Evolutionary conservation across 1,140 invertebrate genomes (phyloP), one percentile per base, ranked within the genome.

Genomic region (Coenobita brevimanus): DNA sequence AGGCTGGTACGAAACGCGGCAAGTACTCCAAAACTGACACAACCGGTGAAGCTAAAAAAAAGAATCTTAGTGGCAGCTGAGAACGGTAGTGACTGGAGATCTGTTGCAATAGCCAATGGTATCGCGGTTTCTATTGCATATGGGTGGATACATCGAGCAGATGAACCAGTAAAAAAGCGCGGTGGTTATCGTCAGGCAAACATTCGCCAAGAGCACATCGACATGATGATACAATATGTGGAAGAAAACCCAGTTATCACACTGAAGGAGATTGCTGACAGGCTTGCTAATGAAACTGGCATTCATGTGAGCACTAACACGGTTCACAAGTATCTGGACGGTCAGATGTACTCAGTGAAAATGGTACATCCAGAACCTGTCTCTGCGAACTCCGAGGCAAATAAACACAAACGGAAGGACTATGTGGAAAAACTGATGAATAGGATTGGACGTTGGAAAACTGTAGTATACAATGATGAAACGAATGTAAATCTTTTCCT

Each of bases 391-490:
- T 80, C 46, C 3, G 27, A 82, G 30, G 33, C 30, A 82, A 69
- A 67, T 82, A 67, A 82, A 82, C 60, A 67, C 2, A 82, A 67
- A 38, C 13, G 62, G n/a, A 82, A 38, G 62, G 57, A 50, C 6
- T 50, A 62, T 62, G 24, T 67, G 24, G 41, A 57, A 21, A 36
- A 82, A 82, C 24, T 82, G 36, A 69, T 82, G 80, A 69, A 82
- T 15, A 82, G 80, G 62, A 82, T 46, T 82, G 80, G 80, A 82
- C 57, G 13, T 33, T 4, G 36, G 21, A 82, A 82, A 82, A 82
- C 30, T n/a, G 24, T 82, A 24, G 30, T n/a, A n/a, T n/a, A n/a
- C n/a, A n/a, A n/a, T n/a, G n/a, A 82, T 41, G 41, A 82, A 67
- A 67, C 38, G 1, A 82, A 82, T 82, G 80, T n/a, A 8, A 82